Evolutionary conservation across 1,140 invertebrate genomes (phyloP), one percentile per base, ranked within the genome.

Genomic region (Maconellicoccus hirsutus): DNA sequence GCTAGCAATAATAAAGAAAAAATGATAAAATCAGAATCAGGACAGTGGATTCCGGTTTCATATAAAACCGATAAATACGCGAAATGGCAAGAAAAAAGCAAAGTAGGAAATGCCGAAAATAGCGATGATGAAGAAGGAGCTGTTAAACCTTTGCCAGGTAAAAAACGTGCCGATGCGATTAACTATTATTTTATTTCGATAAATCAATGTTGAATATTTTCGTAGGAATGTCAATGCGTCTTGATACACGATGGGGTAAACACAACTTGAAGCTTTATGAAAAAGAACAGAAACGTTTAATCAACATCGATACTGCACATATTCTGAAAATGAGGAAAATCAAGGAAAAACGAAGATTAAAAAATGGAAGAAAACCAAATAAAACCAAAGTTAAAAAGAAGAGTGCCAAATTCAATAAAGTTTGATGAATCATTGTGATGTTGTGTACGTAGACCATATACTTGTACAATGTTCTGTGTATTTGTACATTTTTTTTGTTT

Each of bases 51-150:
- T 75, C 87, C 94, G 1, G 93, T 95, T 0, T 90, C 91, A 0
- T 98, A 93, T 79, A 97, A 97, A 80, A 90, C 90, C 69, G 89
- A 94, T 73, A 82, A 89, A 73, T 98, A 98, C 79, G 85, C 86
- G 66, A 83, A 88, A 39, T 98, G 95, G 95, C 87, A 90, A 75
- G 86, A 92, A 72, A 90, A 89, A 74, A 89, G 85, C 42, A 93
- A 93, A 80, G 78, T 86, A 27, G 42, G 69, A 10, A 84, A 86
- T 73, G 83, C 84, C 63, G 78, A 82, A 61, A 83, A 86, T 27
- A 80, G 84, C 22, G 84, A 86, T 71, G 84, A 86, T 52, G 84
- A 82, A 26, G 38, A 71, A 27, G 70, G 23, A 42, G 29, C 69
- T 26, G 70, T 59, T 7, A 72, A 72, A 72, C 70, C 21, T 21